These are phyloP conservation scores for Ornithorhynchus anatinus DNA, from an alignment of 2,113 vertebrate genomes.

Conservation along the genomic window DNA sequence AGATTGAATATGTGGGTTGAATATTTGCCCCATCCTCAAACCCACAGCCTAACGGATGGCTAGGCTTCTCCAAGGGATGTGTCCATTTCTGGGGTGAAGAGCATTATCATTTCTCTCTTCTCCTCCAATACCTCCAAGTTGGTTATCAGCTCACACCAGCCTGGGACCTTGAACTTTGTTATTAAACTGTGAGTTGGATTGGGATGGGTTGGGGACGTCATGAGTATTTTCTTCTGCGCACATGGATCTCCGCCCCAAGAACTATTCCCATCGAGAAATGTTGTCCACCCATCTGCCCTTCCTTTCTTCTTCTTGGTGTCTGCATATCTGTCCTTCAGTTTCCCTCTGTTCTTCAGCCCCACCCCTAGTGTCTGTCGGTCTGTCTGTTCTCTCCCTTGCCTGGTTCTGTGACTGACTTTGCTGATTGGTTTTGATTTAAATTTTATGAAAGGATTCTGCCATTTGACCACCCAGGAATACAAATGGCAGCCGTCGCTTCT, in stretches of 20 bases:
- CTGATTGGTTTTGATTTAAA: conserved; percentile 21
- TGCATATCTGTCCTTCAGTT: conserved; percentile 1
- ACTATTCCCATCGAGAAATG: too few relatives aligned
- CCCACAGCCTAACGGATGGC: too few relatives aligned
- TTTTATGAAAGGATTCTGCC: conserved; percentile 51
- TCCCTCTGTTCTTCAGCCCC: background rate
- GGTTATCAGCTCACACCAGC: too few relatives aligned
- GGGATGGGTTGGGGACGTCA: too few relatives aligned
- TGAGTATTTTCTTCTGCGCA: background rate
- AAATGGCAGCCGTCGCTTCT: conserved; percentile 17
- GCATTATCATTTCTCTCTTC: too few relatives aligned
- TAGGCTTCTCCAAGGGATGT: too few relatives aligned
- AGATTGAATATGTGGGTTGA: too few relatives aligned
- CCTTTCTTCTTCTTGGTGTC: background rate
- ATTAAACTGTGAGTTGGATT: too few relatives aligned
- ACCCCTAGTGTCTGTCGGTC: conserved; percentile 24
- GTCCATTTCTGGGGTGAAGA: too few relatives aligned
- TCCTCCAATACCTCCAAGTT: too few relatives aligned
- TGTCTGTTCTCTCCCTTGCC: conserved; percentile 6
- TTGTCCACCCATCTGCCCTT: background rate
- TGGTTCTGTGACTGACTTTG: conserved; percentile 21
- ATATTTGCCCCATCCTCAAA: too few relatives aligned
- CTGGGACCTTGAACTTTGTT: too few relatives aligned
- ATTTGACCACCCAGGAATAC: conserved; percentile 41
- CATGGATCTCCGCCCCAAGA: background rate